Percentiles rank a stretch among this genome's conserved stretches.
These are phyloP conservation scores for Boleophthalmus pectinirostris DNA, from an alignment of 2,113 vertebrate species.

Conservation along the genomic window DNA sequence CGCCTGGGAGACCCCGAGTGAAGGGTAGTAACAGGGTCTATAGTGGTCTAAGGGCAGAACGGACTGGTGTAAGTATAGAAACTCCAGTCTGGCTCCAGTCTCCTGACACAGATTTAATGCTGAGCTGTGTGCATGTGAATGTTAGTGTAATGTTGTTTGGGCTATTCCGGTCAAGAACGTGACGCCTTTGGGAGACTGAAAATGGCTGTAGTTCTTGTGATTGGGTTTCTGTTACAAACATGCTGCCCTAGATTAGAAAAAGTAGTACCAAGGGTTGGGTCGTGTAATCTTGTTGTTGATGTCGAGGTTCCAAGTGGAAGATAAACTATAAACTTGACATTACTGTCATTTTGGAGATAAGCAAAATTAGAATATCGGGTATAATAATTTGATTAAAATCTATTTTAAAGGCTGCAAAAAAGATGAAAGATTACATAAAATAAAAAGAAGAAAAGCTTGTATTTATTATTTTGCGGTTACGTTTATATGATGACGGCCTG, in stretches of 20 bases:
- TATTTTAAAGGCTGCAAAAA: background rate
- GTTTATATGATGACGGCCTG: too few relatives aligned
- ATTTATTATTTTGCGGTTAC: too few relatives aligned
- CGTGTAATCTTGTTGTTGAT: too few relatives aligned
- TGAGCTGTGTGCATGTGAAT: background rate
- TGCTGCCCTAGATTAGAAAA: background rate
- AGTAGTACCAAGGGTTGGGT: too few relatives aligned
- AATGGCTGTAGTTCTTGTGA: background rate
- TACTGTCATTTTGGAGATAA: too few relatives aligned
- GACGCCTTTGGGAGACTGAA: background rate
- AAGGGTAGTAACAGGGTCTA: slow-evolving; percentile 29
- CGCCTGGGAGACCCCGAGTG: slow-evolving; percentile 20
- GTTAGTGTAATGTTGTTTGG: slow-evolving; percentile 3
- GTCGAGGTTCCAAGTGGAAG: too few relatives aligned
- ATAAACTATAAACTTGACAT: too few relatives aligned
- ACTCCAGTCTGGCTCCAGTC: slow-evolving; percentile 34
- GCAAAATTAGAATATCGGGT: too few relatives aligned
- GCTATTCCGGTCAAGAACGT: background rate
- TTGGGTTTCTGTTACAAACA: background rate
- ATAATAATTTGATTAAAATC: too few relatives aligned
- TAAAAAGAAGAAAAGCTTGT: too few relatives aligned
- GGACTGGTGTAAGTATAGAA: slow-evolving; percentile 45
- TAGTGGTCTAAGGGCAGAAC: slow-evolving; percentile 13
- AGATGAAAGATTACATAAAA: too few relatives aligned
- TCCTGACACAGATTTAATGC: slow-evolving; percentile 6